Conservation (phyloP, 2,113 vertebrate genomes). For the Mirounga angustirostris region DNA sequence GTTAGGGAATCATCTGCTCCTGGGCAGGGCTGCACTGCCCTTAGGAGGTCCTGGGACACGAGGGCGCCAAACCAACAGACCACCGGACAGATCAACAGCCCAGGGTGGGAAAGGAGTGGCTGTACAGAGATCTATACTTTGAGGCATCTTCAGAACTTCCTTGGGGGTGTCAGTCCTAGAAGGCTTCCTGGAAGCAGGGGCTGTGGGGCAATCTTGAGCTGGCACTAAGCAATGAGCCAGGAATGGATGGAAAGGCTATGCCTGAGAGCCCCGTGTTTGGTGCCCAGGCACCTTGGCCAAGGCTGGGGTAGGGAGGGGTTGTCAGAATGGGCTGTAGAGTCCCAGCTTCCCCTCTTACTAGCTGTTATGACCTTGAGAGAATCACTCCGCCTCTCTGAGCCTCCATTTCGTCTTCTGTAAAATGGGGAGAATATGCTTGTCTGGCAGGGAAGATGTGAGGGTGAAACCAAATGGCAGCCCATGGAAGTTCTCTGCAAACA, state of each 20-base stretch:
- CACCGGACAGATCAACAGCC: background rate
- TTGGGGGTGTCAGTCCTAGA: background rate
- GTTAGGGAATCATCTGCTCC: background rate
- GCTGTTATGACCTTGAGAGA: background rate
- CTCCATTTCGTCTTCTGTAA: background rate
- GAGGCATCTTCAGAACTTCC: background rate
- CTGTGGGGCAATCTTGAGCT: background rate
- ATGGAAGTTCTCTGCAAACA: constrained; percentile 24
- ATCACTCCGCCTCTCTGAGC: background rate
- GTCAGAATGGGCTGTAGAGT: background rate
- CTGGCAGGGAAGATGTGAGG: background rate
- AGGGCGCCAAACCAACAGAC: background rate
- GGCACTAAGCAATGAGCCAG: background rate
- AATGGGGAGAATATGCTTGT: background rate
- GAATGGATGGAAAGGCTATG: background rate
- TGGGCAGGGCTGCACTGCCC: background rate
- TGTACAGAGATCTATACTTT: background rate
- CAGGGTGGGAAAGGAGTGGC: background rate
- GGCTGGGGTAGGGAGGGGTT: background rate
- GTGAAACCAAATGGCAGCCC: background rate
- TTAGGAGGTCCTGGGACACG: background rate
- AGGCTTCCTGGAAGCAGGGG: constrained; percentile 33
- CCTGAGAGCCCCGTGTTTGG: background rate
- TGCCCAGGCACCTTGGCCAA: background rate
- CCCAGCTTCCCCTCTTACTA: background rate